Base-by-base conservation (phyloP, 2,888 invertebrate species). In the Stenichneumon culpator region DNA sequence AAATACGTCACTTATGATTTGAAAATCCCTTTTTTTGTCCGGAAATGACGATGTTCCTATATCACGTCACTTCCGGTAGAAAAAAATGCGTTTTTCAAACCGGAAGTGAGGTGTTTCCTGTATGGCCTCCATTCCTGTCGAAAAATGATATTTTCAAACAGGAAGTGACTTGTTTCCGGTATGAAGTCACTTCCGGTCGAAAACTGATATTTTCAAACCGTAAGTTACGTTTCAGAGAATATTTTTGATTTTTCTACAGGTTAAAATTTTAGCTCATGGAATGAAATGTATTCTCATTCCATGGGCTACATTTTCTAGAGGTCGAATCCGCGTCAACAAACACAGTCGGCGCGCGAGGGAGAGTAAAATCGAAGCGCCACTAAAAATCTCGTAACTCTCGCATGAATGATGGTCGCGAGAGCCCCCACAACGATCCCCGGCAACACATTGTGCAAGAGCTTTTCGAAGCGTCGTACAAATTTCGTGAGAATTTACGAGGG, bases 381-480 rank as follows among this genome's bases (percentile, higher is more conserved):
- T 63, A n/a, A 5, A 25, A n/a, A 70, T 80, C 72, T 79, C 75
- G 65, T 67, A 72, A 77, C 74, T 65, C 70, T 44, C 19, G 50
- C 0, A 16, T 9, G 54, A 39, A 5, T 6, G 54, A 57, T 63
- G 28, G n/a, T 16, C 44, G 65, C 16, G 44, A 7, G 25, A 1
- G 25, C 25, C 57, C 5, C 19, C 36, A 22, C 11, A 75, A 65
- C 44, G 79, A 74, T 74, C 63, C 79, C 68, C 74, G 36, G 57
- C 19, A 47, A 79, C 69, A 14, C n/a, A 79, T 79, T 79, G 74
- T 32, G 73, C 73, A 74, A 79, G 72, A 25, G 44, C 5, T 22
- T n/a, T 1, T 16, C 14, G 14, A 39, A n/a, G 22, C 19, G 25
- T 25, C 54, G 11, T 22, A 14, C 52, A 19, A 79, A 79, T 65